Evolutionary conservation across 2,797 vertebrate species (phyloP).

Genomic region (Lepidocolaptes lacrymiger): DNA sequence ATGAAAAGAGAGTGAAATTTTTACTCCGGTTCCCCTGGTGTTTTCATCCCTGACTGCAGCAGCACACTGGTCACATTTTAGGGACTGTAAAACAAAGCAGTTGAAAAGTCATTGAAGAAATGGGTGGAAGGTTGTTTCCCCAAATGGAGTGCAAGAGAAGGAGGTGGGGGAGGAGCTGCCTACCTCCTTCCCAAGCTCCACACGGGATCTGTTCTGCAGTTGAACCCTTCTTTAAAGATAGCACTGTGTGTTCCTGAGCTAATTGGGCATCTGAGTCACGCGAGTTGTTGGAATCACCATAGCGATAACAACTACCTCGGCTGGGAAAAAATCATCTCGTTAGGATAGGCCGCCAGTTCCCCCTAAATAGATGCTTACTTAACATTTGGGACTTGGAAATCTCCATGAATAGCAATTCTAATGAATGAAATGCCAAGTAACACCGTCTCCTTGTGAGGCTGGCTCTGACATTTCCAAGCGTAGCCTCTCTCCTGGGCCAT

Average conservation of each 20-base stretch:
- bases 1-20: neutral
- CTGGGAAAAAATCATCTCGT: neutral
- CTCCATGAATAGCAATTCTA: neutral
- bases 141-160: neutral
- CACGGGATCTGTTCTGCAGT: neutral
- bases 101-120: neutral
- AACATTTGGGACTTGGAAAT: neutral
- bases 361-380: neutral
- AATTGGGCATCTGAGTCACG: neutral
- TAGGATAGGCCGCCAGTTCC: neutral
- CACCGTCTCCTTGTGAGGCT: neutral
- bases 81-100: neutral
- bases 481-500: constrained; percentile 55
- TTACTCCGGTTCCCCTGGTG: neutral
- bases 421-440: constrained; percentile 6
- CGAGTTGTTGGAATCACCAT: neutral
- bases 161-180: neutral
- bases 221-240: neutral
- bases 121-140: neutral
- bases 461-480: constrained; percentile 44
- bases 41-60: neutral
- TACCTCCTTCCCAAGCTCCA: neutral
- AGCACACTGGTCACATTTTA: neutral
- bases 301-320: neutral
- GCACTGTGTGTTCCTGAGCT: neutral